These are phyloP conservation scores for Pardosa pseudoannulata DNA, from an alignment of 2,888 invertebrate species.

Conservation along the genomic window DNA sequence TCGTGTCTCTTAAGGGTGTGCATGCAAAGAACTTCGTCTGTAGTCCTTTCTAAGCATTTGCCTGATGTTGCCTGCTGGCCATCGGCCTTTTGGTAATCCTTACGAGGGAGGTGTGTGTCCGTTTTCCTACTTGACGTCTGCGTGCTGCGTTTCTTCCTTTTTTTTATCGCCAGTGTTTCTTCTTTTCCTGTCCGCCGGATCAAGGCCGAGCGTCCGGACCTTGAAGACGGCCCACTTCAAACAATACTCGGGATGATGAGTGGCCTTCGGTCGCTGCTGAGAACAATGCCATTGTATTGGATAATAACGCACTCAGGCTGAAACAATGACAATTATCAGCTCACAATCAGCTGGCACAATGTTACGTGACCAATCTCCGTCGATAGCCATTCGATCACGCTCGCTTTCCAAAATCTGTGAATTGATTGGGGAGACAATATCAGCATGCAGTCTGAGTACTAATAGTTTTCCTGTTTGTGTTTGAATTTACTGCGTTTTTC, in stretches of 20 bases:
- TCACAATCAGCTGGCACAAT: conserved; percentile 61
- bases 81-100: conserved; percentile 15
- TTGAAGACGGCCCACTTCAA: conserved; percentile 53
- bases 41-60: neutral
- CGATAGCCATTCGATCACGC: conserved; percentile 47
- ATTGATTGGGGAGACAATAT: conserved; percentile 11
- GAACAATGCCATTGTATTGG: conserved; percentile 66
- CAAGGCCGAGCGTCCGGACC: conserved; percentile 55
- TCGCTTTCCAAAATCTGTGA: conserved; percentile 20
- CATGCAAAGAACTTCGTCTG: no score
- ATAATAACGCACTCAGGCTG: conserved; percentile 64
- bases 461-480: conserved; percentile 9
- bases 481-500: no score
- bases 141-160: conserved; percentile 2
- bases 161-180: neutral
- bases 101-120: conserved; percentile 11
- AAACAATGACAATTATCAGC: conserved; percentile 71
- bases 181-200: conserved; percentile 26
- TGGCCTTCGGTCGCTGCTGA: conserved; percentile 49
- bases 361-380: conserved; percentile 39
- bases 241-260: conserved; percentile 59
- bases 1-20: no score
- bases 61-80: neutral
- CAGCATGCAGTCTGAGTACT: conserved; percentile 2
- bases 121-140: conserved; percentile 21